Base-by-base conservation (phyloP, 2,888 invertebrate species). In the Folsomia candida region DNA sequence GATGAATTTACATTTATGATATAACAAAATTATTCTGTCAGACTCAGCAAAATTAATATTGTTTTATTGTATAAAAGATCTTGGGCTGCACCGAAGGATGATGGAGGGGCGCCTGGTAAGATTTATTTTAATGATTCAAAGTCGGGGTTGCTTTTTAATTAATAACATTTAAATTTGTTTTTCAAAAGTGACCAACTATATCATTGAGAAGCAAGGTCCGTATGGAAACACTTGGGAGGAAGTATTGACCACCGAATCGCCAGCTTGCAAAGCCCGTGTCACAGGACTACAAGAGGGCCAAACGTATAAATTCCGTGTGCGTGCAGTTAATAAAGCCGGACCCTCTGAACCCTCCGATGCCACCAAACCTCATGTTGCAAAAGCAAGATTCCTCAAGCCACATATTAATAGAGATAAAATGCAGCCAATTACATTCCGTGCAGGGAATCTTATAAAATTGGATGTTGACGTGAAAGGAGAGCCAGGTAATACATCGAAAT, bases 361-460 rank as follows among this genome's bases (percentile, higher is more conserved):
- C 95, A 0, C 93, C 67, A 90, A 91, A 83, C 90, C 90, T 86
- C 94, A 94, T 81, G 89, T 91, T 58, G 91, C 93, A 81, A 93
- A 93, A 82, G 91, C 93, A 82, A 91, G 92, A 85, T 87, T 93
- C 81, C 86, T 97, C 83, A 94, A 97, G 76, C 98, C 98, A 22
- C 93, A 93, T 85, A 98, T 99, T 83, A 96, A 97, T 85, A 88
- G 97, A 73, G 89, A 94, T 78, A 92, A 95, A 82, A 87, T 97
- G 27, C 89, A 94, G 51, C 94, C 96, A 81, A 87, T 97, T 57
- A 93, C 93, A 1, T 85, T 98, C 68, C 96, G 97, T 51, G 92
- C 94, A 59, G 97, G 98, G 54, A 95, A 97, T 83, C 91, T 92
- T 20, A 91, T 96, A 82, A 87, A 90, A 66, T 88, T 94, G 81